Evolutionary conservation across 2,797 vertebrate genomes (phyloP).

Genomic region (Sorex maritimensis): DNA sequence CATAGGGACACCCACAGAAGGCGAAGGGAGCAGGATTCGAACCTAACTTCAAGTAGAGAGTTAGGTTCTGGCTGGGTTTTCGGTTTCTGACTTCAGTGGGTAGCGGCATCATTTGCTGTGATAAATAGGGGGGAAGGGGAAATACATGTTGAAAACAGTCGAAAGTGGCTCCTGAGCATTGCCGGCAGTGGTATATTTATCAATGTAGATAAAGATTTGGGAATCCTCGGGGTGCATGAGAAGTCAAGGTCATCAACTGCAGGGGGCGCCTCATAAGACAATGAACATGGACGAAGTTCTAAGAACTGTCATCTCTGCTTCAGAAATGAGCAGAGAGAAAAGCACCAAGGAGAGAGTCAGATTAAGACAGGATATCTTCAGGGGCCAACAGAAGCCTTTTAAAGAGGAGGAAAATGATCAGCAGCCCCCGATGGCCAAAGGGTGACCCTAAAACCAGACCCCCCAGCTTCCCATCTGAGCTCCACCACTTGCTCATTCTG

Average conservation of each 20-base stretch:
- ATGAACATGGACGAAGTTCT: not conserved
- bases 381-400: not conserved
- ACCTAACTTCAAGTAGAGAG: not conserved
- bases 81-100: not conserved
- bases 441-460: not conserved
- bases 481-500: not conserved
- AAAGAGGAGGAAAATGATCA: not conserved
- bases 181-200: too few species aligned
- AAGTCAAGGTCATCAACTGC: not conserved
- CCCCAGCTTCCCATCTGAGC: not conserved
- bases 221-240: not conserved
- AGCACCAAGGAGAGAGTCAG: not conserved
- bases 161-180: not conserved
- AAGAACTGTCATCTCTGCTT: not conserved
- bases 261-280: not conserved
- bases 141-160: not conserved
- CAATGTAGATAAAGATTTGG: not conserved
- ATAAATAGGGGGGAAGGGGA: not conserved
- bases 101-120: not conserved
- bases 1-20: too few species aligned
- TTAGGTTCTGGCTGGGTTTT: not conserved
- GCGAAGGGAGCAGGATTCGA: too few species aligned
- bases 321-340: slow-evolving; percentile 12
- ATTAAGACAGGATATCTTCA: not conserved
- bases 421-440: not conserved